These are phyloP conservation scores for Acrocephalus arundinaceus DNA, from an alignment of 2,113 vertebrate species.

Conservation along the genomic window DNA sequence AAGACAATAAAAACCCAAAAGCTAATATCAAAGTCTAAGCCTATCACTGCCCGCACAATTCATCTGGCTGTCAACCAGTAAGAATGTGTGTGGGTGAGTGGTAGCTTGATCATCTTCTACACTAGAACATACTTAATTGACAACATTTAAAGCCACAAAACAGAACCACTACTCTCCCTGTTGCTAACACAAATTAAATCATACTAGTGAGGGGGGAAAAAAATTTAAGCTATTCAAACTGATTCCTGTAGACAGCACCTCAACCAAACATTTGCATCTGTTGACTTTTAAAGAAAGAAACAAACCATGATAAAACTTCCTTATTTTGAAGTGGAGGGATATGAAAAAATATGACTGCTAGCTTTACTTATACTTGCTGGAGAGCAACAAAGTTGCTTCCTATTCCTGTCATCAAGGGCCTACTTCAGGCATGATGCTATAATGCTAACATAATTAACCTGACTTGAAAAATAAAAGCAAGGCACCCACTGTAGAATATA, in stretches of 20 bases:
- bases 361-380: neutral
- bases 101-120: neutral
- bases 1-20: neutral
- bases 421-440: neutral
- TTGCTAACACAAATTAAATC: neutral
- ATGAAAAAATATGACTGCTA: neutral
- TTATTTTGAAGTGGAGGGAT: neutral
- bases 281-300: neutral
- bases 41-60: neutral
- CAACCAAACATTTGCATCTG: neutral
- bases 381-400: neutral
- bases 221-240: neutral
- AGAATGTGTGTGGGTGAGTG: neutral
- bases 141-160: neutral
- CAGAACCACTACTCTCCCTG: neutral
- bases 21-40: neutral
- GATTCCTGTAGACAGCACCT: neutral
- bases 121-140: neutral
- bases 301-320: neutral
- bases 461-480: conserved; percentile 2
- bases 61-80: neutral
- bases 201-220: neutral
- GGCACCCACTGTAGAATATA: neutral
- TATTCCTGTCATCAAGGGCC: neutral
- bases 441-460: neutral